Evolutionary conservation across 2,888 invertebrate species (phyloP).

Genomic region (Drosophila histrio): DNA sequence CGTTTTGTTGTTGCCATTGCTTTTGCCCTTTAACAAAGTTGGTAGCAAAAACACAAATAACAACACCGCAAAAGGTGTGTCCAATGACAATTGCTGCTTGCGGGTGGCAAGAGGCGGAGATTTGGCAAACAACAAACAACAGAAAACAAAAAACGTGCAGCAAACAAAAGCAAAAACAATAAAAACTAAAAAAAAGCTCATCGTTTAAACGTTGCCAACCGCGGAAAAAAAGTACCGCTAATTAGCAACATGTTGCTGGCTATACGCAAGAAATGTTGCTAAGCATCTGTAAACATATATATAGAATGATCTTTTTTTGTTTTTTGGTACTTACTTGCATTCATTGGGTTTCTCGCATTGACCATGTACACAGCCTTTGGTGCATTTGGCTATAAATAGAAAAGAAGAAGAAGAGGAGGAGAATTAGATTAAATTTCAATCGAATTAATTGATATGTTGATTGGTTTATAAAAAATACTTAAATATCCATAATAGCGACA

Average conservation of each 20-base stretch:
- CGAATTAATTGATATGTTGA: constrained; percentile 64
- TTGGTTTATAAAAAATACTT: constrained; percentile 12
- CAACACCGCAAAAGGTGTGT: constrained; percentile 59
- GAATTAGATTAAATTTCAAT: constrained; percentile 28
- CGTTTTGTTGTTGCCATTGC: constrained; percentile 10
- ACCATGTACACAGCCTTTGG: constrained; percentile 97
- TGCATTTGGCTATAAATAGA: constrained; percentile 90
- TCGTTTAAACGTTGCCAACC: constrained; percentile 14
- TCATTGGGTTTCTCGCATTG: constrained; percentile 96
- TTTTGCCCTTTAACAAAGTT: constrained; percentile 58
- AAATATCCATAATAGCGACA: constrained; percentile 27
- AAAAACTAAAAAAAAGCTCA: constrained; percentile 27
- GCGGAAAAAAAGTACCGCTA: constrained; percentile 14
- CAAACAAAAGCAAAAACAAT: constrained; percentile 22
- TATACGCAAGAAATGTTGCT: constrained; percentile 22
- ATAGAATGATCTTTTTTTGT: neutral
- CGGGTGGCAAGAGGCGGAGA: neutral
- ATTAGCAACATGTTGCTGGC: constrained; percentile 44
- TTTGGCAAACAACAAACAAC: constrained; percentile 5
- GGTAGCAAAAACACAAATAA: constrained; percentile 64
- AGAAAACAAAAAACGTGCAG: constrained; percentile 26
- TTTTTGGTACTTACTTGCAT: constrained; percentile 93
- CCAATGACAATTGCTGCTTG: constrained; percentile 47
- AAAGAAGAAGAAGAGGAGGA: constrained; percentile 1
- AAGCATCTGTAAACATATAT: neutral